phyloP scores from a whole-genome alignment of 2,113 vertebrate species.

The Orycteropus afer region DNA sequence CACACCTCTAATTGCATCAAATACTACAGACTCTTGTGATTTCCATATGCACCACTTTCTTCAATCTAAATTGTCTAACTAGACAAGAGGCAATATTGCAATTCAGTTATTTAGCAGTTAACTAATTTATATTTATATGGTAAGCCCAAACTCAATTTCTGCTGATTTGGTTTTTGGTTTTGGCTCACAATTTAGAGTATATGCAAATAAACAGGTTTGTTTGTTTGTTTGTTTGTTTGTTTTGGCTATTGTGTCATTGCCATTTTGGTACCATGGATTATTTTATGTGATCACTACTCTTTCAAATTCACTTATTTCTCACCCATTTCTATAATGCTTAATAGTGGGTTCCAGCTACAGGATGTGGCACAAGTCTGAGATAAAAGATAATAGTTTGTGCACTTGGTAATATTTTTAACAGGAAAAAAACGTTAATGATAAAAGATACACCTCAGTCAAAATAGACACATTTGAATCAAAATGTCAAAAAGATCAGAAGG shows the following conservation, averaged over 20 bases:
- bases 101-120: background rate
- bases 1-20: background rate
- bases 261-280: background rate
- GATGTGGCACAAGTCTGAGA: background rate
- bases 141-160: background rate
- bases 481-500: background rate
- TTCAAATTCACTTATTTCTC: slow-evolving; percentile 4
- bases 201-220: background rate
- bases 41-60: background rate
- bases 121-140: background rate
- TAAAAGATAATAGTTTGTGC: slow-evolving; percentile 1
- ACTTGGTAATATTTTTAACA: slow-evolving; percentile 33
- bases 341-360: background rate
- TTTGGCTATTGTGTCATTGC: background rate
- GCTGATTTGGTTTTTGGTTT: too few relatives aligned
- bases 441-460: background rate
- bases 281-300: background rate
- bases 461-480: background rate
- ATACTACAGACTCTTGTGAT: background rate
- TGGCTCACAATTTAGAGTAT: background rate
- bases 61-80: background rate
- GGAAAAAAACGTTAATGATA: background rate
- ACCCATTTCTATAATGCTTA: background rate
- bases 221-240: slow-evolving; percentile 12
- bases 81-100: background rate